These are phyloP conservation scores for Teinopalpus imperialis DNA, from an alignment of 2,888 invertebrate genomes.

Conservation along the genomic window DNA sequence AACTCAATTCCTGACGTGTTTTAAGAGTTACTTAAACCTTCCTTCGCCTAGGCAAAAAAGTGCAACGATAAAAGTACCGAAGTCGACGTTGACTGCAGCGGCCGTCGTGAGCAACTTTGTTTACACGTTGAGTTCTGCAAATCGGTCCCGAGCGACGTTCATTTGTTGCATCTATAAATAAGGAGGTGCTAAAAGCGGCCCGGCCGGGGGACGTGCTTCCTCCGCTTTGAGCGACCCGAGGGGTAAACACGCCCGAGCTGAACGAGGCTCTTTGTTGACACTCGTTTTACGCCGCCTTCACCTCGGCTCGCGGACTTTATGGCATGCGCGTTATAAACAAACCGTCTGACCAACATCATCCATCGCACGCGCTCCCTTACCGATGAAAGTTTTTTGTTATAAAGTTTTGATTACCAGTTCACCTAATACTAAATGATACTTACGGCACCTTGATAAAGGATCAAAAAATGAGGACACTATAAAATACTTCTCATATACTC, in stretches of 20 bases:
- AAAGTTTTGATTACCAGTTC: too few species aligned
- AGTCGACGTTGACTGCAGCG: constrained; percentile 10
- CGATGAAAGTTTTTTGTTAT: too few species aligned
- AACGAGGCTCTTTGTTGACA: constrained; percentile 76
- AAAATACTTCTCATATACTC: too few species aligned
- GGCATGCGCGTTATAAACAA: constrained; percentile 57
- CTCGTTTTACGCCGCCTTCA: constrained; percentile 64
- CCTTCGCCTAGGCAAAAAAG: too few species aligned
- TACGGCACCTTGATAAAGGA: too few species aligned
- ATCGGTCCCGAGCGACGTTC: constrained; percentile 60
- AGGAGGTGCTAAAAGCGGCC: constrained; percentile 79
- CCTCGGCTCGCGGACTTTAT: constrained; percentile 55
- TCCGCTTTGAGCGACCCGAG: constrained; percentile 74
- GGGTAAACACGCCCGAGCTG: constrained; percentile 69
- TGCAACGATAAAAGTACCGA: too few species aligned
- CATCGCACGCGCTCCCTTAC: constrained; percentile 19
- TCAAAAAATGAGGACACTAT: too few species aligned
- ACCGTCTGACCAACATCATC: constrained; percentile 32
- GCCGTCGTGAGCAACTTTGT: constrained; percentile 54
- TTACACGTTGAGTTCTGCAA: constrained; percentile 72
- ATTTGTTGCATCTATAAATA: constrained; percentile 77
- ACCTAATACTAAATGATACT: too few species aligned
- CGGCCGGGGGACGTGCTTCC: constrained; percentile 75
- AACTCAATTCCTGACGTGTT: too few species aligned
- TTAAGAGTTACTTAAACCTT: too few species aligned